Conservation (phyloP, 2,888 invertebrate species). For the Himalopsyche tibetana region DNA sequence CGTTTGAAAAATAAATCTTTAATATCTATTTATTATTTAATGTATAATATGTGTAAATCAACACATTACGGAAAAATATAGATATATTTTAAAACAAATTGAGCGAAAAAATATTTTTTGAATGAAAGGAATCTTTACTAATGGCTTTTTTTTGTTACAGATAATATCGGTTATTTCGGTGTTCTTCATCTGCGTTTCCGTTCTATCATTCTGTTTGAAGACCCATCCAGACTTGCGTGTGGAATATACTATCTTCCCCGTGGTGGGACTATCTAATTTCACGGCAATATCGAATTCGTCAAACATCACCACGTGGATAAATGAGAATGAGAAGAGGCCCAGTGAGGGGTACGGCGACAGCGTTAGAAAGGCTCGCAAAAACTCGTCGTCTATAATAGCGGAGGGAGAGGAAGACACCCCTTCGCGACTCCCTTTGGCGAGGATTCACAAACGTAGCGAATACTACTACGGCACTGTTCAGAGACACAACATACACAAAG, state of each 20-base stretch:
- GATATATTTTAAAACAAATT: too few species aligned
- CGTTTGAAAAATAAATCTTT: too few species aligned
- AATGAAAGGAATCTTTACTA: neutral
- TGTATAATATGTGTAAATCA: too few species aligned
- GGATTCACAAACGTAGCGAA: slow-evolving; percentile 59
- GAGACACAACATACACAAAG: slow-evolving; percentile 32
- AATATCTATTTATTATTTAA: too few species aligned
- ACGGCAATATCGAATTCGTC: slow-evolving; percentile 58
- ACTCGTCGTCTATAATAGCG: slow-evolving; percentile 28
- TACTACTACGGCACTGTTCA: slow-evolving; percentile 56
- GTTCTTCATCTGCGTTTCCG: slow-evolving; percentile 97
- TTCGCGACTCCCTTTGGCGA: slow-evolving; percentile 44
- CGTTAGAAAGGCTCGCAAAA: slow-evolving; percentile 38
- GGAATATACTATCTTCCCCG: slow-evolving; percentile 69
- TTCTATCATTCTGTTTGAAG: slow-evolving; percentile 96
- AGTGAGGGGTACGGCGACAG: neutral
- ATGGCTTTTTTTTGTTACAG: slow-evolving; percentile 75
- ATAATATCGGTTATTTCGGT: slow-evolving; percentile 94
- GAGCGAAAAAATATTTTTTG: too few species aligned
- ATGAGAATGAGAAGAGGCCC: slow-evolving; percentile 62
- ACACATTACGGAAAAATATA: too few species aligned
- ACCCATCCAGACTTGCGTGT: slow-evolving; percentile 93
- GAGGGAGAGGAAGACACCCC: neutral
- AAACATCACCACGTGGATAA: slow-evolving; percentile 67
- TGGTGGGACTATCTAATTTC: slow-evolving; percentile 56